Evolutionary conservation across 1,140 invertebrate genomes (phyloP), one percentile per base, ranked within the genome.

Genomic region (Theocolax elegans): DNA sequence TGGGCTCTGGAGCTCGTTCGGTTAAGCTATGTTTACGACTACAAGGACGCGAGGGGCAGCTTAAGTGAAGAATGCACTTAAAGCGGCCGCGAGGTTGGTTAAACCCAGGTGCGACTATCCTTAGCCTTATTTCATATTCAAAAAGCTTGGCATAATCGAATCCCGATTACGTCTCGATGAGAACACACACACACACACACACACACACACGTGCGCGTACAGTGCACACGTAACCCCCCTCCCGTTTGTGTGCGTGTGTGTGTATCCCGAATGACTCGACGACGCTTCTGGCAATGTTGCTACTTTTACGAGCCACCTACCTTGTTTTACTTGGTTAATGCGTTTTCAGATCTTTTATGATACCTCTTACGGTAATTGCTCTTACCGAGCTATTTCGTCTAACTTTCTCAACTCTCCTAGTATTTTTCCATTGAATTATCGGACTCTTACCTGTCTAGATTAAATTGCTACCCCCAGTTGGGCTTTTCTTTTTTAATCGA

Each of bases 1-100:
- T 6, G 74, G 73, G 75, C 77, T 72, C 59, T 67, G n/a, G 68
- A 23, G 21, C 10, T 44, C 23, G 21, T 29, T 17, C 40, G 17
- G 10, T 60, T 80, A 83, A 81, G 76, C 77, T 77, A 79, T 81
- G 77, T 83, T 81, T 81, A 81, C 78, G 79, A 74, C 73, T 78
- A 6, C 77, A 75, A 77, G 77, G 77, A 70, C 73, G 72, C 73
- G 72, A 29, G 15, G 31, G 19, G 54, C 54, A 71, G 64, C 60
- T 62, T 74, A 74, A 74, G 71, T 67, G 74, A 76, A 75, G 72
- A 79, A 75, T 77, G 72, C 69, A 76, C 72, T 75, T 68, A 67
- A 54, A 53, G 71, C 48, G 53, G 54, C 49, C 35, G 69, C 25
- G 27, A 35, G 53, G 17, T 23, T 54, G 15, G 46, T 44, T 29